Evolutionary conservation across 2,113 vertebrate genomes (phyloP), one percentile per base, ranked within the genome.

Genomic region (Myotis lucifugus): DNA sequence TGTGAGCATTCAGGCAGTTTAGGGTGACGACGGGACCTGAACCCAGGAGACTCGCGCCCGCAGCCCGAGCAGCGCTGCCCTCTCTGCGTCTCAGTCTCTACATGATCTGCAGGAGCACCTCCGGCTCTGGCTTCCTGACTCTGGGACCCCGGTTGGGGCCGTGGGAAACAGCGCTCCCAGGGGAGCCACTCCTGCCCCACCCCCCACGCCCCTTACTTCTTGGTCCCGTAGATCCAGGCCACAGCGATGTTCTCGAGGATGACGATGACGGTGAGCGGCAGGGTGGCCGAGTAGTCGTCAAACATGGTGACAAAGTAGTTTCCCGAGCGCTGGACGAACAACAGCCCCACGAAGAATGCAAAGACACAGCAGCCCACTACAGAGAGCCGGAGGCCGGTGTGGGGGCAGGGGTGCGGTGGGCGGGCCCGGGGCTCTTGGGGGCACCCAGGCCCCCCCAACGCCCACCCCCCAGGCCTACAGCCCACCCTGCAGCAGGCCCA

Each of bases 291-390:
- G 96, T 99, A 99, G 97, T 99, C 99, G 0, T 99, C 99, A 95
- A 99, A 99, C 99, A 99, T 99, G 97, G 99, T 98, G 98, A 99
- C 99, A 97, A 99, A 99, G 97, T 99, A 99, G 97, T 99, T 99
- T 61, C 99, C 99, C 0, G 99, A 99, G 61, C 99, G 99, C 97
- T 99, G 99, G 98, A 99, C 99, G 52, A 99, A 99, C 98, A 99
- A 98, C 96, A 99, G 98, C 85, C 99, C 99, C 81, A 99, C 98
- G 42, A 99, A 46, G 91, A 99, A 99, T 96, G 99, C 99, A 8
- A 99, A 98, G 97, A 99, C 97, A 97, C 99, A 99, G 98, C 98
- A 99, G 92, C 98, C 99, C 64, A 99, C 99, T 99, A 98, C 70
- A 98, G 99, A 97, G 88, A 98, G 90, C 85, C 98, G 61, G 0